phyloP scores from a whole-genome alignment of 2,113 vertebrate genomes.

The Platanista minor region DNA sequence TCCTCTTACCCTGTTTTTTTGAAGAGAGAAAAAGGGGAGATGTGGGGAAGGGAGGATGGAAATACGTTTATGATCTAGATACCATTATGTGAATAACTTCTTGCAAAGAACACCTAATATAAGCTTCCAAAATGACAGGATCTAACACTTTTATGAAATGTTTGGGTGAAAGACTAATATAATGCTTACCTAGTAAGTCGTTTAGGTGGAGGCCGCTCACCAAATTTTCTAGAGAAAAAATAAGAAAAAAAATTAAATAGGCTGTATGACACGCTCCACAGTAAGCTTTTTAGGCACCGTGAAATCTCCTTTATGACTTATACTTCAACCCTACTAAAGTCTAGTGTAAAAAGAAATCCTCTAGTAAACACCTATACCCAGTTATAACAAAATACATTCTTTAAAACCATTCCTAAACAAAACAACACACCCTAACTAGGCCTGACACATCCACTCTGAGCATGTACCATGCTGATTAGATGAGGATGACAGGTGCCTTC shows the following conservation, averaged over 20 bases:
- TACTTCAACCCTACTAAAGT: not conserved
- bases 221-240: constrained; percentile 92
- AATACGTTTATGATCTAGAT: not conserved
- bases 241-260: constrained; percentile 43
- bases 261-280: not conserved
- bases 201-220: constrained; percentile 99
- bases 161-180: not conserved
- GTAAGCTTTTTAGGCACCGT: not conserved
- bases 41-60: not conserved
- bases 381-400: constrained; percentile 20
- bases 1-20: not conserved
- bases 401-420: constrained; percentile 22
- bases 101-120: not conserved
- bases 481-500: not conserved
- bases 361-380: not conserved
- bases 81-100: not conserved
- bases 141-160: not conserved
- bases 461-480: not conserved
- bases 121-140: not conserved
- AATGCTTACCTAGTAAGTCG: constrained; percentile 94
- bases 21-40: not conserved
- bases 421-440: not conserved
- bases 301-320: not conserved
- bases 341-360: constrained; percentile 5
- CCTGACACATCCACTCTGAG: not conserved